Conservation (phyloP, 2,113 vertebrate species). For the Triplophysa tibetana region DNA sequence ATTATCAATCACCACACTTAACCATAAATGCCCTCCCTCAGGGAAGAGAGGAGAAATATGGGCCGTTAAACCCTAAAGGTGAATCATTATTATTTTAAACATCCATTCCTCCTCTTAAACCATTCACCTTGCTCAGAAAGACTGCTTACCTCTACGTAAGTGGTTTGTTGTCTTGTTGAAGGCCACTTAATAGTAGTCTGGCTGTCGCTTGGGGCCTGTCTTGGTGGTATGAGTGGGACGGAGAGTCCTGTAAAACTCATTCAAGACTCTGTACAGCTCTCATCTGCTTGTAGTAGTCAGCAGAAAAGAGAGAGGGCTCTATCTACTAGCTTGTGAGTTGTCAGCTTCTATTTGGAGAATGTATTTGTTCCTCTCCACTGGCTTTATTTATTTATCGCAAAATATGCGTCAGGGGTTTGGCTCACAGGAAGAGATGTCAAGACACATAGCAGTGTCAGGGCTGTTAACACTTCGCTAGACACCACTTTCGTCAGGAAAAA, state of each 20-base stretch:
- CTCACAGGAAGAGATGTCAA: constrained; percentile 58
- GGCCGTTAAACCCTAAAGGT: constrained; percentile 49
- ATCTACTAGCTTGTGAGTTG: constrained; percentile 60
- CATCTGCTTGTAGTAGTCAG: constrained; percentile 60
- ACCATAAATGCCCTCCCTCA: constrained; percentile 4
- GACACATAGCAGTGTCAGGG: constrained; percentile 59
- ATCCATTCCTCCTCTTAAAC: constrained; percentile 64
- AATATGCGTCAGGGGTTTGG: constrained; percentile 59
- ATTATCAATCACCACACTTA: constrained; percentile 25
- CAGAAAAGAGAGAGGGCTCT: constrained; percentile 56
- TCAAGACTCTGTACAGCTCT: constrained; percentile 34
- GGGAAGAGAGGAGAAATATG: neutral
- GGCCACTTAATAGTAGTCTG: constrained; percentile 66
- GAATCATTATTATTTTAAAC: constrained; percentile 71
- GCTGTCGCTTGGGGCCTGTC: constrained; percentile 53
- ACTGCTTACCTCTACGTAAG: constrained; percentile 61
- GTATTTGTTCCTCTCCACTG: constrained; percentile 59
- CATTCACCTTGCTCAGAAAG: constrained; percentile 58
- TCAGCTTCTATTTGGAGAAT: constrained; percentile 67
- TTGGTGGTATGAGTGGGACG: constrained; percentile 49
- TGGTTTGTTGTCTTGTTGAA: constrained; percentile 65
- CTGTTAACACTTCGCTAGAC: constrained; percentile 67
- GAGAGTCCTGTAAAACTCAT: constrained; percentile 58
- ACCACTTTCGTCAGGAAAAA: constrained; percentile 45
- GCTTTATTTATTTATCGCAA: constrained; percentile 73